phyloP scores from a whole-genome alignment of 2,113 vertebrate genomes.

The Dasyurus viverrinus region DNA sequence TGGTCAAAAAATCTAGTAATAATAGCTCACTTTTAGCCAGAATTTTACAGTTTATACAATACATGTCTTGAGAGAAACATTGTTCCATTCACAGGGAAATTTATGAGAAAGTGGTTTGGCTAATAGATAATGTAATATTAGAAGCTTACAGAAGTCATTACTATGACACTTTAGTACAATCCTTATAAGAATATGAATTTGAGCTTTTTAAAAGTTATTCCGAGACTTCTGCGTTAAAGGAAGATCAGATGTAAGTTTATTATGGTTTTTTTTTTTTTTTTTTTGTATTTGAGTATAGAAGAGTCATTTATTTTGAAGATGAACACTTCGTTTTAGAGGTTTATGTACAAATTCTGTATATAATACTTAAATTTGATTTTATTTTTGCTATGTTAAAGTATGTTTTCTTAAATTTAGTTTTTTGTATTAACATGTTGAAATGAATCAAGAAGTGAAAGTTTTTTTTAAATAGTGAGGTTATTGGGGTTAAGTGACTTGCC shows the following conservation, averaged over 20 bases:
- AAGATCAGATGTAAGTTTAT: not conserved
- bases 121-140: not conserved
- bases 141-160: not conserved
- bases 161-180: not conserved
- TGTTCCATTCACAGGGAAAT: constrained; percentile 4
- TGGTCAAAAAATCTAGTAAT: not conserved
- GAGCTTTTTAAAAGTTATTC: constrained; percentile 44
- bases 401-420: constrained; percentile 24
- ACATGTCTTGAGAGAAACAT: not conserved
- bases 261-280: not conserved
- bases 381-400: not conserved
- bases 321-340: not conserved
- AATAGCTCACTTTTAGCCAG: too few species aligned
- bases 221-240: constrained; percentile 30
- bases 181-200: constrained; percentile 3
- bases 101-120: not conserved
- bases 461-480: constrained; percentile 1
- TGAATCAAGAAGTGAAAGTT: constrained; percentile 25
- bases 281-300: constrained; percentile 32
- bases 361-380: constrained; percentile 2
- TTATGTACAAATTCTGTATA: too few species aligned
- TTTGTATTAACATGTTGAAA: constrained; percentile 26
- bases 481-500: too few species aligned
- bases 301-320: constrained; percentile 24
- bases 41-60: too few species aligned